Conservation (phyloP, 2,888 invertebrate genomes). For the Synanthedon vespiformis region DNA sequence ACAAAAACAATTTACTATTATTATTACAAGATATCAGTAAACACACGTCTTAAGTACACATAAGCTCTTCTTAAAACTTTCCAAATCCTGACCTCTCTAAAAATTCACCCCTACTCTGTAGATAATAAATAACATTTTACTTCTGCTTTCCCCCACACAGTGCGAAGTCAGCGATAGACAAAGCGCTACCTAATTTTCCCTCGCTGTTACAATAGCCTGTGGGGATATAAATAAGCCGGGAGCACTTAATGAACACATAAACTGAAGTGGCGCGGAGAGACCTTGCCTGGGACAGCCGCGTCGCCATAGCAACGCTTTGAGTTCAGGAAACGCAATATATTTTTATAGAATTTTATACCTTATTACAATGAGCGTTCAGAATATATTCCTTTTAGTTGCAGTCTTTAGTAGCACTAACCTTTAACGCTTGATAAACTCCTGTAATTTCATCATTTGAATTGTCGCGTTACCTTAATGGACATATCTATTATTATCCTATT, state of each 20-base stretch:
- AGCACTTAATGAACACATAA: constrained; percentile 64
- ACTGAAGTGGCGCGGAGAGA: constrained; percentile 39
- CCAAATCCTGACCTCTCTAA: neutral
- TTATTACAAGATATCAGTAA: neutral
- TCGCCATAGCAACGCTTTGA: constrained; percentile 26
- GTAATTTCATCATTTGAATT: neutral
- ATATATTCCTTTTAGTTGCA: too few relatives aligned
- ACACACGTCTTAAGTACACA: neutral
- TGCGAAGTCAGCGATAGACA: constrained; percentile 53
- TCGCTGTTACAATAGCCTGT: constrained; percentile 41
- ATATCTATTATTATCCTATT: neutral
- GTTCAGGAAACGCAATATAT: too few relatives aligned
- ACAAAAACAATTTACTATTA: too few relatives aligned
- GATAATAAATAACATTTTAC: constrained; percentile 17
- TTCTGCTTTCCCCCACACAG: constrained; percentile 13
- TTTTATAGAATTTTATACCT: too few relatives aligned
- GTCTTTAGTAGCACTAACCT: too few relatives aligned
- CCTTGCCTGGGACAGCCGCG: constrained; percentile 28
- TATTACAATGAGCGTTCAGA: too few relatives aligned
- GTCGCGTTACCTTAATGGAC: constrained; percentile 1
- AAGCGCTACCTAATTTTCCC: constrained; percentile 51
- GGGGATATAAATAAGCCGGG: constrained; percentile 58
- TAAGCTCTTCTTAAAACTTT: neutral
- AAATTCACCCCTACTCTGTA: constrained; percentile 2
- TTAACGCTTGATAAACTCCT: too few relatives aligned